phyloP scores from a whole-genome alignment of 2,888 invertebrate species.

The Slavum lentiscoides region DNA sequence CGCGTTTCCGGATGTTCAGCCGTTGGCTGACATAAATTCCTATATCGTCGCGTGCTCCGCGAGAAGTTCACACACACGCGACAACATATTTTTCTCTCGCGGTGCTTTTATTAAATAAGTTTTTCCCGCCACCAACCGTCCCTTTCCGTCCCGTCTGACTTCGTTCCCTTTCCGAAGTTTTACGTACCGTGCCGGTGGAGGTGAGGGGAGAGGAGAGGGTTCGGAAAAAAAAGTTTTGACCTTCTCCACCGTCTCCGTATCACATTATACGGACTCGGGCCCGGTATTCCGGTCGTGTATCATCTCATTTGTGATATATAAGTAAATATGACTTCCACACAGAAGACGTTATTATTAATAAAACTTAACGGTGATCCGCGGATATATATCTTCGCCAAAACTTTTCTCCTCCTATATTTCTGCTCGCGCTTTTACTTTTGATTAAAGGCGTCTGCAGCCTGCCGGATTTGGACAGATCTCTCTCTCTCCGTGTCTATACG shows the following conservation, averaged over 20 bases:
- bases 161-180: conserved; percentile 1
- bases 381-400: conserved; percentile 43
- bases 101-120: conserved; percentile 51
- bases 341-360: conserved; percentile 53
- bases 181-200: not conserved
- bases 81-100: conserved; percentile 44
- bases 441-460: conserved; percentile 35
- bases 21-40: conserved; percentile 32
- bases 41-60: conserved; percentile 13
- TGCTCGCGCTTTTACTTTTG: conserved; percentile 49
- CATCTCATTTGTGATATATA: conserved; percentile 49
- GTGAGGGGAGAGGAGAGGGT: not conserved
- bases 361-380: conserved; percentile 53
- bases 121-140: not conserved
- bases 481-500: not conserved
- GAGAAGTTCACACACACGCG: not conserved
- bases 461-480: conserved; percentile 39
- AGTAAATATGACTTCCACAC: conserved; percentile 42
- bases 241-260: conserved; percentile 24
- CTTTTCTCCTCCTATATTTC: conserved; percentile 35
- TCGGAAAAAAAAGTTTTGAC: conserved; percentile 47
- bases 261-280: conserved; percentile 14
- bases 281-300: conserved; percentile 52
- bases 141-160: no score
- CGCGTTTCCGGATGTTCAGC: conserved; percentile 22